These are phyloP conservation scores for Bubo bubo DNA, from an alignment of 2,113 vertebrate species.

Conservation along the genomic window DNA sequence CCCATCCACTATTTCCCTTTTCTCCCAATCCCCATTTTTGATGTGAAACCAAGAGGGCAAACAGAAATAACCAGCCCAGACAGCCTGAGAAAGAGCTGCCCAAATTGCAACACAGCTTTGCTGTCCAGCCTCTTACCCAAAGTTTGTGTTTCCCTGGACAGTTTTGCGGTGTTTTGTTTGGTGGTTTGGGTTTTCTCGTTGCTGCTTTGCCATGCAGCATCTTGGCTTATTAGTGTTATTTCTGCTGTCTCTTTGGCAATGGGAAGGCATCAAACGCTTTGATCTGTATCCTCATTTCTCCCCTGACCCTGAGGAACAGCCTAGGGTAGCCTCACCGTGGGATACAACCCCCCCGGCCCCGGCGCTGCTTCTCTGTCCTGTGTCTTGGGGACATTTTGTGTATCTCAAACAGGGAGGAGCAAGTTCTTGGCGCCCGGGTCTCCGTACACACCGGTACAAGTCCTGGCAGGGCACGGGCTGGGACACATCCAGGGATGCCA, in stretches of 20 bases:
- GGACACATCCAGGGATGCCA: neutral
- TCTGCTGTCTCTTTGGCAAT: neutral
- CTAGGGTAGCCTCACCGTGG: neutral
- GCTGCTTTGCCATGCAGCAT: neutral
- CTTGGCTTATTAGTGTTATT: neutral
- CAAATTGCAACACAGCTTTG: neutral
- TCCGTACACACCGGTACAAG: neutral
- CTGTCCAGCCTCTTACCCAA: neutral
- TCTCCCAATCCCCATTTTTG: neutral
- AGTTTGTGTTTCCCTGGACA: constrained; percentile 33
- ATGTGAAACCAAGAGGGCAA: neutral
- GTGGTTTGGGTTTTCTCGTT: constrained; percentile 29
- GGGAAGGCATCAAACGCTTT: neutral
- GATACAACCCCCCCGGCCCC: neutral
- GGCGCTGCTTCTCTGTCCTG: rapidly evolving
- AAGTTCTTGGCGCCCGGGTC: neutral
- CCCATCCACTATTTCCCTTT: neutral
- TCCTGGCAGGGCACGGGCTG: neutral
- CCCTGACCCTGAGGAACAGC: neutral
- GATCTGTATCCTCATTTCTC: neutral
- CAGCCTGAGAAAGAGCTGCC: constrained; percentile 17
- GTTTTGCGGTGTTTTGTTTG: constrained; percentile 46
- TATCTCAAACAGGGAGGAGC: neutral
- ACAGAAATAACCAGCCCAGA: neutral
- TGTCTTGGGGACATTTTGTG: neutral